Base-by-base conservation (phyloP, 2,113 vertebrate species). In the Silurus asotus region DNA sequence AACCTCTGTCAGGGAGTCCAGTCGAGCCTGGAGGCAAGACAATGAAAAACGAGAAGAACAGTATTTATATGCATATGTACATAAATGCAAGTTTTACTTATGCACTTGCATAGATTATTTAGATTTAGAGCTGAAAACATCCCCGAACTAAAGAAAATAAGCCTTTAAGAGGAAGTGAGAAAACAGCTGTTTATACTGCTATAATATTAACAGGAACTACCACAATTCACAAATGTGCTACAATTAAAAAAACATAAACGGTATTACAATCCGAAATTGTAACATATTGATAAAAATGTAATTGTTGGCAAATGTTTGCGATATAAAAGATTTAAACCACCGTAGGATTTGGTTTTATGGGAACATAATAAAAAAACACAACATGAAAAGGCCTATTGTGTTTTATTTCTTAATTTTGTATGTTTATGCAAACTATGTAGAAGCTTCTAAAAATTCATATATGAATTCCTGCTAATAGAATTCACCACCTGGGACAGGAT, bases 1-100 rank as follows among this genome's bases (percentile, higher is more conserved):
- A 90, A 97, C 96, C 91, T 99, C 97, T 0, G 97, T 99, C 92
- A 99, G 93, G 87, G 97, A 96, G 88, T 99, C 97, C 72, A 99
- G 95, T 0, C 98, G 97, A 75, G 96, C 96, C 98, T 99, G 89
- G 0, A 75, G 59, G 65, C 19, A 58, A 81, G 49, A 48, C 8
- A 9, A 55, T 78, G 0, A 72, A 19, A 87, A 84, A 56, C 9
- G 0, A 5, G 55, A 81, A 80, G 48, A 17, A 74, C 11, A 61
- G n/a, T 75, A 20, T 53, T 37, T 28, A 78, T 17, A 70, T 59
- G 59, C 4, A 69, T 19, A 56, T 19, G 8, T 56, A 59, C 51
- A 45, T 49, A 14, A 49, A 64, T 48, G 15, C 19, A 45, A 56
- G 23, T 58, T 56, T 58, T 13, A 80, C 59, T 62, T n/a, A 58